Evolutionary conservation across 2,113 vertebrate genomes (phyloP), one percentile per base, ranked within the genome.

Genomic region (Oophaga pumilio): DNA sequence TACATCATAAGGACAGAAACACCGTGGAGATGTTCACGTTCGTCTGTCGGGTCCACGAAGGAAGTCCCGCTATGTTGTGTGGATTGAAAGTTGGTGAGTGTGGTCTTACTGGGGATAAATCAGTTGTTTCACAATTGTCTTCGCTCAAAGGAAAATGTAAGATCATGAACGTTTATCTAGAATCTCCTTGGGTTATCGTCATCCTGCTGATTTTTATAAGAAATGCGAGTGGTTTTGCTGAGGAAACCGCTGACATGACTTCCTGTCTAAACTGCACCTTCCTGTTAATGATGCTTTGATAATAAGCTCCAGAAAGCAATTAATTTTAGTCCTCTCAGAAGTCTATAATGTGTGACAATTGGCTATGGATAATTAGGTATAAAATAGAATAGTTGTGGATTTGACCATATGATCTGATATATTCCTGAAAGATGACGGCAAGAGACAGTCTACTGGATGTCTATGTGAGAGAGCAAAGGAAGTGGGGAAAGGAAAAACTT

Each of bases 11-110:
- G 89, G 95, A 97, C 89, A 95, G 96, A 84, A 97, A 98, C 92
- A 94, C 96, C 0, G 96, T 99, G 91, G 98, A 99, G 93, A 98
- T 99, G 97, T 98, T 98, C 92, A 98, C 98, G 1, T 99, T 98
- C 68, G 96, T 98, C 89, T 99, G 96, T 90, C 95, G 95, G n/a
- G 97, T 99, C 88, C 97, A 98, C 0, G 93, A 95, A 0, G 93
- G 95, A 89, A 97, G 97, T 89, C 96, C 97, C 0, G 97, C 98
- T 2, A 96, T 97, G 62, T 89, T 93, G 0, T 97, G 97, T 0
- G 97, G 98, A 78, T 96, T 99, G 60, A 96, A 95, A 93, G 92
- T 97, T 13, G 98, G 98, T 98, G 93, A 94, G 97, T 90, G 3
- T 78, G 59, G 52, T 33, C 26, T 43, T 24, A 1, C 6, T 71